Evolutionary conservation across 1,140 invertebrate species (phyloP).

Genomic region (Polyergus mexicanus): DNA sequence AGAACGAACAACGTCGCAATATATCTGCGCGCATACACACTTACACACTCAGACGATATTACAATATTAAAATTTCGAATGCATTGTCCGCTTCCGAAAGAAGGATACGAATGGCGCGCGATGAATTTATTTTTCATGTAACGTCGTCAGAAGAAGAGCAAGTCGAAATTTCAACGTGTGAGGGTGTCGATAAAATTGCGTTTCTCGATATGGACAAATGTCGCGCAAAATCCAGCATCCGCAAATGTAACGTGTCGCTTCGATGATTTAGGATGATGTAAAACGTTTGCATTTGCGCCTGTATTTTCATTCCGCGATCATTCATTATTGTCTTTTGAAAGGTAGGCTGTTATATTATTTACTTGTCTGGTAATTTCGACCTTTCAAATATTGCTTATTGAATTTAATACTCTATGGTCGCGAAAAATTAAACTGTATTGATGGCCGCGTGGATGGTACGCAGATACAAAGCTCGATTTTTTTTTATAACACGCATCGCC

Average conservation of each 20-base stretch:
- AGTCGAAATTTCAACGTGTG: slow-evolving; percentile 56
- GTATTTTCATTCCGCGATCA: slow-evolving; percentile 58
- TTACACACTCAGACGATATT: slow-evolving; percentile 1
- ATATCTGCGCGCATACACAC: slow-evolving; percentile 16
- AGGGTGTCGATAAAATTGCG: slow-evolving; percentile 69
- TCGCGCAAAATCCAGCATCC: slow-evolving; percentile 42
- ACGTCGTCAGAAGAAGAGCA: neutral
- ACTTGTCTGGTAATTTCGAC: slow-evolving; percentile 52
- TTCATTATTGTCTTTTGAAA: slow-evolving; percentile 76
- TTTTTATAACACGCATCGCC: neutral
- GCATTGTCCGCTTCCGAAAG: slow-evolving; percentile 39
- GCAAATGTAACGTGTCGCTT: slow-evolving; percentile 73
- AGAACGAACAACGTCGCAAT: slow-evolving; percentile 29
- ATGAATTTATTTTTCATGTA: slow-evolving; percentile 56
- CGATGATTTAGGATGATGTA: slow-evolving; percentile 69
- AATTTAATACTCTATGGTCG: neutral
- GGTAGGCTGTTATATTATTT: slow-evolving; percentile 68
- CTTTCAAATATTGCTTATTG: slow-evolving; percentile 43
- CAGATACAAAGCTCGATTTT: neutral
- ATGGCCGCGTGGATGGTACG: neutral
- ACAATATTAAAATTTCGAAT: slow-evolving; percentile 59
- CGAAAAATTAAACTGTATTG: neutral
- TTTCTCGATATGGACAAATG: slow-evolving; percentile 51
- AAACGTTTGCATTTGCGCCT: slow-evolving; percentile 69
- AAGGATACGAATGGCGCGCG: slow-evolving; percentile 40